Evolutionary conservation across 2,113 vertebrate species (phyloP).

Genomic region (Herpetotheres cachinnans): DNA sequence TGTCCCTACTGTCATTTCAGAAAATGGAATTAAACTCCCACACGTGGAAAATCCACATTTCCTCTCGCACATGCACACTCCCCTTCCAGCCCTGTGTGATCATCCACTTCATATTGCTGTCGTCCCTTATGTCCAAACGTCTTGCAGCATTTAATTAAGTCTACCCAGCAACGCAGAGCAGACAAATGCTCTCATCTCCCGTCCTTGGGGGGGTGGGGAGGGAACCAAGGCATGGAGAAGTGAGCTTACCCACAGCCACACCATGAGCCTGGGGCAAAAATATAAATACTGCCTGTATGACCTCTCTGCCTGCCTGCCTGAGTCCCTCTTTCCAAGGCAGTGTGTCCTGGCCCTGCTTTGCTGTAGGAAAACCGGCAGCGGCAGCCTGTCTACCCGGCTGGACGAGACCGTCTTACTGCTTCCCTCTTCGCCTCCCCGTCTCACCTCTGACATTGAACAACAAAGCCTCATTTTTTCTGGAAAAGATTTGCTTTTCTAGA

Average conservation of each 20-base stretch:
- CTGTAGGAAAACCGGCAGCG: neutral
- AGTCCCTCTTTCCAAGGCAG: neutral
- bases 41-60: neutral
- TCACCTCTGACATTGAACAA: neutral
- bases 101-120: neutral
- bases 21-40: constrained; percentile 42
- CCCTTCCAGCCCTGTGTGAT: neutral
- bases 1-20: neutral
- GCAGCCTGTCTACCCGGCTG: neutral
- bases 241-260: neutral
- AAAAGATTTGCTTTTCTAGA: neutral
- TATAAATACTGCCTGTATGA: neutral
- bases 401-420: neutral
- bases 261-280: neutral
- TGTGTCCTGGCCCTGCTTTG: neutral
- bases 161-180: constrained; percentile 5
- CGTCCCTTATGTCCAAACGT: neutral
- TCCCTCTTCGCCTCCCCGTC: neutral
- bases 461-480: neutral
- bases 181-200: neutral
- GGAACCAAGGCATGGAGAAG: neutral
- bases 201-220: neutral
- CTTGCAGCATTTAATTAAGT: constrained; percentile 48
- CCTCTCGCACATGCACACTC: neutral
- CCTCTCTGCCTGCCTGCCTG: neutral